A percentile compares a stretch with the other conserved stretches of the same genome.
Conservation (phyloP, 2,797 vertebrate genomes). For the Syncerus caffer region DNA sequence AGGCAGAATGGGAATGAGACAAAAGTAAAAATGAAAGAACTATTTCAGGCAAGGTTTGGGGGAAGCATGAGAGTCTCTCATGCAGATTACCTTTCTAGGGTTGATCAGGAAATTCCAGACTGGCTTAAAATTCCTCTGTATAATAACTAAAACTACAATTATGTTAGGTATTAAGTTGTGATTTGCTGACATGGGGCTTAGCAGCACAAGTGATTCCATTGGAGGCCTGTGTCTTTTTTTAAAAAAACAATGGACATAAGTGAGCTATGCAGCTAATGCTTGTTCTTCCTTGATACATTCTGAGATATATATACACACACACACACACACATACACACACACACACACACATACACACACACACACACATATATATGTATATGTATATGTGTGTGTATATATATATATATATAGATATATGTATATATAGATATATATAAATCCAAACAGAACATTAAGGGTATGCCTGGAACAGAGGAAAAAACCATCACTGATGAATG, state of each 20-base stretch:
- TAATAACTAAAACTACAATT: neutral
- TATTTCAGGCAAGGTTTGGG: neutral
- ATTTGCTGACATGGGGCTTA: neutral
- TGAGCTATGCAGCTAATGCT: neutral
- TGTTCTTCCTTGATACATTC: constrained; percentile 13
- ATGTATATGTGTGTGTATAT: too few relatives aligned
- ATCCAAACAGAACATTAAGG: constrained; percentile 9
- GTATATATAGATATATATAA: neutral
- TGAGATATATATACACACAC: too few relatives aligned
- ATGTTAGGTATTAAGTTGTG: neutral
- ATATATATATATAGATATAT: too few relatives aligned
- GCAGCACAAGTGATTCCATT: neutral
- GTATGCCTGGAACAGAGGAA: neutral
- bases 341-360: too few relatives aligned
- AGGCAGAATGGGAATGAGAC: neutral
- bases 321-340: too few relatives aligned
- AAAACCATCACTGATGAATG: constrained; percentile 14
- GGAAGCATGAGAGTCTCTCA: neutral
- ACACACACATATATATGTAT: too few relatives aligned
- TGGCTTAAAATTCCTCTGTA: neutral
- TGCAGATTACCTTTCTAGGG: neutral
- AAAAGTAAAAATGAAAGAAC: neutral
- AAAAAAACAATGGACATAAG: neutral
- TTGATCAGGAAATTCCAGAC: neutral
- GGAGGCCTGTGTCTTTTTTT: neutral